Conservation (phyloP, 30 jellyfish, hydroid and myxozoan genomes). For the Rhopilema esculentum region DNA sequence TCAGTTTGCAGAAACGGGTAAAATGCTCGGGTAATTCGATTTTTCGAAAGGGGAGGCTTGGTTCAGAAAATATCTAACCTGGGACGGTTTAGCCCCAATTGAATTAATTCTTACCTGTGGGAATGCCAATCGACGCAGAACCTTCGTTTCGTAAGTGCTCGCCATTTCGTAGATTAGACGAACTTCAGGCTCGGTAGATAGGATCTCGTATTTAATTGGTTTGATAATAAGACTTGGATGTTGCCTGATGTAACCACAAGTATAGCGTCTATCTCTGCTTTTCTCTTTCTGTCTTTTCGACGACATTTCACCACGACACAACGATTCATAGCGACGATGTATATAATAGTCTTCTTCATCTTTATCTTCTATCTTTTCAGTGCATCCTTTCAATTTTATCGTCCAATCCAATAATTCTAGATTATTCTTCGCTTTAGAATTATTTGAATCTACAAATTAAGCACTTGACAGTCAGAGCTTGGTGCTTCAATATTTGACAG, state of each 20-base stretch:
- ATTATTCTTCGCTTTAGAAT: slow-evolving; percentile 32
- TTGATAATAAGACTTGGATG: slow-evolving; percentile 67
- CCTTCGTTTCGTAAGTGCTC: slow-evolving; percentile 44
- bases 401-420: slow-evolving; percentile 6
- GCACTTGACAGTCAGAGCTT: neutral
- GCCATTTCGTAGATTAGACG: slow-evolving; percentile 65
- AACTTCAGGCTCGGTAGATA: slow-evolving; percentile 76
- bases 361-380: neutral
- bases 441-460: slow-evolving; percentile 18
- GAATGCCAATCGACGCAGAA: slow-evolving; percentile 69
- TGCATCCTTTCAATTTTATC: neutral
- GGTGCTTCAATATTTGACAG: no score
- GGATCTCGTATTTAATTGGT: slow-evolving; percentile 72
- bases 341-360: slow-evolving; percentile 11
- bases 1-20: no score
- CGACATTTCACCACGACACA: slow-evolving; percentile 40
- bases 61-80: no score
- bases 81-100: neutral
- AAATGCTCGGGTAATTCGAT: no score
- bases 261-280: neutral
- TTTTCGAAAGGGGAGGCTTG: no score
- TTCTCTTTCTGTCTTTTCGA: neutral
- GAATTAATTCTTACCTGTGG: slow-evolving; percentile 69
- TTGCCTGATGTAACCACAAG: slow-evolving; percentile 56
- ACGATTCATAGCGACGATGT: slow-evolving; percentile 41